These are phyloP conservation scores for Myocastor coypus DNA, from an alignment of 2,113 vertebrate species.

Conservation along the genomic window DNA sequence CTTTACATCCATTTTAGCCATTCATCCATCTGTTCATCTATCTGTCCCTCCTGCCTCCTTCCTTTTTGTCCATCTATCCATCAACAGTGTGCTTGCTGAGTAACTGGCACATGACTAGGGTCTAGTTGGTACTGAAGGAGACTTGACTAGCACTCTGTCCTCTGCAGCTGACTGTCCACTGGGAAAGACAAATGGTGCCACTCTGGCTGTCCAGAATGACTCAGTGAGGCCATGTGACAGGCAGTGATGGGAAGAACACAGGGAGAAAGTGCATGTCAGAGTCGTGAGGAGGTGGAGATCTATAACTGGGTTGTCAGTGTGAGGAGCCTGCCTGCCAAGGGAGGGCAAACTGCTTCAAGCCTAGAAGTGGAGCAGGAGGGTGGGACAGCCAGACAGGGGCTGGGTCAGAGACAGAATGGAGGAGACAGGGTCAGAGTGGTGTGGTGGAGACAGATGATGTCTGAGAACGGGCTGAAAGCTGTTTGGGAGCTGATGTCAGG, in stretches of 20 bases:
- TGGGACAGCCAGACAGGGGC: background rate
- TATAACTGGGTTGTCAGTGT: slow-evolving; percentile 37
- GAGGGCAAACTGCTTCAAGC: background rate
- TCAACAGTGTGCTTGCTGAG: background rate
- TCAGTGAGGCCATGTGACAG: background rate
- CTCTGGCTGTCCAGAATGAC: background rate
- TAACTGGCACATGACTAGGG: background rate
- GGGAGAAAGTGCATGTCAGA: background rate
- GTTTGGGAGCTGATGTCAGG: background rate
- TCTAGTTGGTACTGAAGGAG: background rate
- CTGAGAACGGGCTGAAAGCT: background rate
- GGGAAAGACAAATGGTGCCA: background rate
- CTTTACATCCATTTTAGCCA: background rate
- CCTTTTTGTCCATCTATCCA: background rate
- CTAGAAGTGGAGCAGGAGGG: slow-evolving; percentile 40
- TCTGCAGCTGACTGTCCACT: background rate
- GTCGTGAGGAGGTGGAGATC: background rate
- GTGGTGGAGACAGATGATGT: background rate
- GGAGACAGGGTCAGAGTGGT: background rate
- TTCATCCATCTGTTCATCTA: background rate
- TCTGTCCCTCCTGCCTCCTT: background rate
- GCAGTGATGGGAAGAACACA: background rate
- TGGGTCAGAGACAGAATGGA: background rate
- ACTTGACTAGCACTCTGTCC: background rate
- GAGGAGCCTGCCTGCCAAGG: background rate